Percentiles rank a stretch among this genome's conserved stretches.
phyloP scores from a whole-genome alignment of 2,113 vertebrate species.

The Mungos mungo region DNA sequence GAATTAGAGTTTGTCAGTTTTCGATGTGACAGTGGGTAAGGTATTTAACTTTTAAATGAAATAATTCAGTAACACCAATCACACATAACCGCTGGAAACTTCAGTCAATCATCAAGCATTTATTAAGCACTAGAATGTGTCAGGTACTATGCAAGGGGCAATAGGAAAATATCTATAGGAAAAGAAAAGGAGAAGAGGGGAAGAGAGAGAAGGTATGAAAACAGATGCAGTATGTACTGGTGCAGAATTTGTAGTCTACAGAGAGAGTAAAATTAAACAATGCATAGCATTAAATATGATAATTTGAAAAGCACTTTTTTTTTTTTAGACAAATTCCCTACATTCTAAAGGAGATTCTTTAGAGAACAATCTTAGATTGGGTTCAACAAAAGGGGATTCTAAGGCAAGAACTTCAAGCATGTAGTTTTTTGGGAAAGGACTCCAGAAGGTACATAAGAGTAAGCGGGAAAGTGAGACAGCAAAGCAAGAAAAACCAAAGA shows the following conservation, averaged over 20 bases:
- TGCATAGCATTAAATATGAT: not conserved
- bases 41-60: not conserved
- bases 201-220: not conserved
- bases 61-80: not conserved
- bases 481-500: not conserved
- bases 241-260: not conserved
- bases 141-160: not conserved
- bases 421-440: not conserved
- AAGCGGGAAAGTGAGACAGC: not conserved
- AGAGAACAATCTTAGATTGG: not conserved
- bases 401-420: not conserved
- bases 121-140: not conserved
- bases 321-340: not conserved
- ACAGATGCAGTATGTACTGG: not conserved
- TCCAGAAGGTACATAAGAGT: not conserved
- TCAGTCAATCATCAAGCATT: not conserved
- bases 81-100: not conserved
- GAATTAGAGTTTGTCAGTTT: not conserved
- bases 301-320: not conserved
- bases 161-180: not conserved
- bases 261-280: not conserved
- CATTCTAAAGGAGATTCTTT: not conserved
- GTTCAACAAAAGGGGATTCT: not conserved
- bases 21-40: not conserved
- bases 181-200: too few species aligned